phyloP scores from a whole-genome alignment of 2,888 invertebrate species.

The Smittia aterrima region DNA sequence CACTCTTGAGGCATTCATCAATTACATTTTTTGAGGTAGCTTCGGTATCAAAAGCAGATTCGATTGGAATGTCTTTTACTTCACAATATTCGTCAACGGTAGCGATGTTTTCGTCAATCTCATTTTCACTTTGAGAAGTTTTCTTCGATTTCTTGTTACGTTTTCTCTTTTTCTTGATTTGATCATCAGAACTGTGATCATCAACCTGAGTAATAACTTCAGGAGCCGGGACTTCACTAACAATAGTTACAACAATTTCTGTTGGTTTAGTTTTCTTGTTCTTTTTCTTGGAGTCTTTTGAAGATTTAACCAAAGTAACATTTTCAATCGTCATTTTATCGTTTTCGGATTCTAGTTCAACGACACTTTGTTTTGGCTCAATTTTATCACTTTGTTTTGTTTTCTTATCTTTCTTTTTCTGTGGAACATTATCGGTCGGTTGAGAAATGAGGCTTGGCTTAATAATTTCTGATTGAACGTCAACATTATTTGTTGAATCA shows the following conservation, averaged over 20 bases:
- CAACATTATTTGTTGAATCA: too few species aligned
- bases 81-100: too few species aligned
- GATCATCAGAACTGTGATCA: too few species aligned
- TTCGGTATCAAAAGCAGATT: neutral
- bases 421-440: neutral
- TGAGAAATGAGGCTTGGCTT: neutral
- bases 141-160: neutral
- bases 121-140: neutral
- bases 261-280: neutral
- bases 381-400: neutral
- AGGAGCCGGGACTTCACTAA: too few species aligned
- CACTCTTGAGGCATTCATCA: neutral
- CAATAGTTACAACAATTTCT: neutral
- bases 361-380: neutral
- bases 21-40: neutral
- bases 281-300: neutral
- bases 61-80: too few species aligned
- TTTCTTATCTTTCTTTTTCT: neutral
- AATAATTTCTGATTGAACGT: too few species aligned
- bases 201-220: too few species aligned
- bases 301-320: neutral
- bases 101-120: too few species aligned
- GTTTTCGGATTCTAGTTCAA: neutral
- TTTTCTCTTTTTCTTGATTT: neutral
- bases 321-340: neutral